Base-by-base conservation (phyloP, 2,888 invertebrate species). In the Hydroisotoma schaefferi region DNA sequence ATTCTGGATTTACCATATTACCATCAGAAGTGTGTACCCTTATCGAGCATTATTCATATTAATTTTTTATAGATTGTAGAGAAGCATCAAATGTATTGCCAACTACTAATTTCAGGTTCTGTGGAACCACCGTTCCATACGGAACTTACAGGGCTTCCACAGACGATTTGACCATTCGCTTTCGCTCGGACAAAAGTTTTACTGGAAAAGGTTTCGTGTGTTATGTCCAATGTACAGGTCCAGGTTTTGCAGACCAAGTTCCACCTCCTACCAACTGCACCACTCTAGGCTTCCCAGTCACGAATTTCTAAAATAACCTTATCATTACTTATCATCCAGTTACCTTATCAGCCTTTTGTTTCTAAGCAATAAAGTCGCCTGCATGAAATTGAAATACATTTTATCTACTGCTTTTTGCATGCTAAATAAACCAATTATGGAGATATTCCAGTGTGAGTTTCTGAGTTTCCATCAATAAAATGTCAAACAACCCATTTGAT, bases 131-230 rank as follows among this genome's bases (percentile, higher is more conserved):
- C 10, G 49, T 47, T 15, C 70, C 70, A 20, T 22, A 52, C 10
- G 67, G 67, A 10, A 18, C 47, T 1, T 70, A 68, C 40, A 38
- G 64, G 8, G 55, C 67, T 1, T 63, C 61, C 0, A 57, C 64
- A 18, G 63, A 69, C 20, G 51, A 59, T 29, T 33, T 70, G 15
- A 58, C 43, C 1, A 44, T 69, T 18, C 29, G 58, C 18, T 70
- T 70, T 47, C 23, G 61, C 28, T 58, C 61, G 27, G 63, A 70
- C 40, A 33, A 46, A 4, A 54, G 57, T 33, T 55, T 52, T 4
- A 56, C 64, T 20, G 70, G 59, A 12, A 23, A 43, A 18, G 70
- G 70, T 15, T 70, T 70, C 43, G 15, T 66, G 20, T 70, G 70
- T 27, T 64, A 59, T 43, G 58, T 70, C 18, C 55, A 48, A 1